Conservation (phyloP, 2,797 vertebrate species). For the Enteromius paludinosus region DNA sequence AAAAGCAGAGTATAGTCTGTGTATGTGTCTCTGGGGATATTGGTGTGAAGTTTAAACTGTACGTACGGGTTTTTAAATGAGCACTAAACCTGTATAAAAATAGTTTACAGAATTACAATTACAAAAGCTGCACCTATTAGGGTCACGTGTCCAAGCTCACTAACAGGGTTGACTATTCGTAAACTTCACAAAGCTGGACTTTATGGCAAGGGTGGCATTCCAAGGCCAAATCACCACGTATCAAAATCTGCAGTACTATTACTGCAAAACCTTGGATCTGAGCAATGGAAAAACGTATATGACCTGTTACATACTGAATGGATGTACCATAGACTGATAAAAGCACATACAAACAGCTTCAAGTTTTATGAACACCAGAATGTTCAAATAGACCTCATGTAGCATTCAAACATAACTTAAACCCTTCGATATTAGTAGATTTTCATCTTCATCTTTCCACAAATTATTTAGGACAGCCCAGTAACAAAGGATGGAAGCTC, state of each 20-base stretch:
- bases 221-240: neutral
- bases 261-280: neutral
- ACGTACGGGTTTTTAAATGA: neutral
- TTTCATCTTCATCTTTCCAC: neutral
- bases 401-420: neutral
- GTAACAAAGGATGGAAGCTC: neutral
- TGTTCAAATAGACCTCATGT: neutral
- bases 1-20: slow-evolving; percentile 8
- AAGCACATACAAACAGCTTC: neutral
- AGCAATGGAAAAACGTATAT: neutral
- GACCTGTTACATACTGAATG: neutral
- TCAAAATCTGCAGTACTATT: neutral
- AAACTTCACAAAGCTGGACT: slow-evolving; percentile 1
- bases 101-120: neutral
- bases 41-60: neutral
- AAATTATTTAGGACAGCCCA: neutral
- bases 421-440: neutral
- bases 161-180: neutral
- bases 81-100: neutral
- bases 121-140: neutral
- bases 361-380: neutral
- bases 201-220: neutral
- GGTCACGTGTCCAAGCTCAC: neutral
- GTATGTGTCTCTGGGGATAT: slow-evolving; percentile 34
- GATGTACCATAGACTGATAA: neutral